Base-by-base conservation (phyloP, 2,113 vertebrate genomes). In the Centrocercus urophasianus region DNA sequence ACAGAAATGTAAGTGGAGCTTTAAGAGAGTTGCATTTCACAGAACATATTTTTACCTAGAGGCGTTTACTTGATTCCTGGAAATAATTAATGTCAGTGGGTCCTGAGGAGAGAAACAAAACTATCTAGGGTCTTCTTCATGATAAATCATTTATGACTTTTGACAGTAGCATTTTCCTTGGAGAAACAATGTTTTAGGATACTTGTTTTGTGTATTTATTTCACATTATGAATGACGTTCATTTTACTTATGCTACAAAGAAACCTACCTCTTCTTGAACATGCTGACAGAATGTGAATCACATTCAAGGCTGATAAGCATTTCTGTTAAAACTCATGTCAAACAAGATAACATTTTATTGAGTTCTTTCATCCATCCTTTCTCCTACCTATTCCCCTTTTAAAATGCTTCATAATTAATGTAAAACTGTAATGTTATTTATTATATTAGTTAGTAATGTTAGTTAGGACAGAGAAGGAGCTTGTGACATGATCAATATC, bases 31-130 rank as follows among this genome's bases (percentile, higher is more conserved):
- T 67, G 11, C 12, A 28, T 83, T 80, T 77, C 82, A 67, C 27
- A 83, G 24, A 64, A 8, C 28, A 11, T 80, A 86, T 85, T 93
- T 95, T 89, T 83, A 80, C 82, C 95, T 83, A 69, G 28, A 83
- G 65, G 56, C 38, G 64, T 86, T 86, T 91, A 70, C 19, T 74
- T 95, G 15, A 88, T 74, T 93, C 11, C 11, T 81, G 64, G 15
- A 88, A 93, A 95, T 88, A 95, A 95, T 91, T 95, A 89, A 88
- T 86, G 47, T 19, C 72, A 54, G 17, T 21, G 61, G 89, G 25
- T 70, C 43, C 47, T 42, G 13, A 95, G 87, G 87, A 83, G 75
- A 83, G 25, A 8, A 66, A 9, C 5, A 93, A 83, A 93, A 77
- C 52, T 67, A 22, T 64, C 65, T 27, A 75, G 60, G 47, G 17